Percentiles rank a stretch among this genome's conserved stretches.
phyloP scores from a whole-genome alignment of 1,140 invertebrate genomes.

The Papilio helenus region DNA sequence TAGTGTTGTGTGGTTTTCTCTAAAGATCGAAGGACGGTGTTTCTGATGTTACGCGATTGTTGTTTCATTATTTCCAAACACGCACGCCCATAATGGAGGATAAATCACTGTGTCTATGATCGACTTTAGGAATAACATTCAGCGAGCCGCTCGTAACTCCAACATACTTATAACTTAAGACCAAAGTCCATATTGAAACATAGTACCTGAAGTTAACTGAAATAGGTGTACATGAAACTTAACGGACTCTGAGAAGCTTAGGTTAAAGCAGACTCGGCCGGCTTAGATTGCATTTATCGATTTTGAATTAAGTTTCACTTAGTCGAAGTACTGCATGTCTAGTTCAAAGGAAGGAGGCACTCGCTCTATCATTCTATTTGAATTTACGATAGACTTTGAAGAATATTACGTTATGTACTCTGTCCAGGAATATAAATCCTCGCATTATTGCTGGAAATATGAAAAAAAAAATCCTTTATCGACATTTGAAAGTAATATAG shows the following conservation, averaged over 20 bases:
- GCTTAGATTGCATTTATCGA: constrained; percentile 23
- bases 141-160: too few species aligned
- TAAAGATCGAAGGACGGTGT: too few species aligned
- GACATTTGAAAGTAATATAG: too few species aligned
- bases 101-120: too few species aligned
- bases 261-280: neutral
- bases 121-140: too few species aligned
- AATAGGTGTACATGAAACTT: constrained; percentile 14
- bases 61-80: too few species aligned
- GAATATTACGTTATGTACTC: neutral
- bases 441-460: too few species aligned
- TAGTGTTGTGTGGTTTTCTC: too few species aligned
- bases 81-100: too few species aligned
- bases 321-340: neutral
- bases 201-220: constrained; percentile 4
- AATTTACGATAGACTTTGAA: neutral
- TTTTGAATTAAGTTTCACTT: constrained; percentile 28
- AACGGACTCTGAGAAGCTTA: neutral
- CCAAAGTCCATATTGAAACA: neutral
- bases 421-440: too few species aligned
- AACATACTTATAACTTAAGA: neutral
- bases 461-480: too few species aligned
- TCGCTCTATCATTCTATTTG: neutral
- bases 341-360: constrained; percentile 16
- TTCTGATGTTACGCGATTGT: too few species aligned